Base-by-base conservation (phyloP, 2,113 vertebrate genomes). In the Larimichthys polyactis region DNA sequence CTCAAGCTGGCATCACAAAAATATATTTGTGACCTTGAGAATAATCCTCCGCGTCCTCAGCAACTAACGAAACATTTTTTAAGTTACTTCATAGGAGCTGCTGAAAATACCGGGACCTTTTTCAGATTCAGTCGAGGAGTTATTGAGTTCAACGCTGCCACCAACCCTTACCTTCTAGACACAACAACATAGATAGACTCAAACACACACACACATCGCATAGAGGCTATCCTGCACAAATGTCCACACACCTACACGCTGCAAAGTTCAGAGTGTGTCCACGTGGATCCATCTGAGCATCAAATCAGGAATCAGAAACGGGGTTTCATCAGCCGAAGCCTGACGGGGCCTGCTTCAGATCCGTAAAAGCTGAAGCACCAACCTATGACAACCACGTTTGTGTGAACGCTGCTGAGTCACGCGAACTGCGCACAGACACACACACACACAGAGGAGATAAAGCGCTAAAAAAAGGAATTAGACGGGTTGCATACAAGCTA, bases 321-420 rank as follows among this genome's bases (percentile, higher is more conserved):
- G 75, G 60, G 65, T 83, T 90, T 87, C 67, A 69, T 72, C 63
- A 62, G 20, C 11, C 59, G 6, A 7, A 75, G 67, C 51, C 65
- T 5, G 78, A 81, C 79, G 65, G 67, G 67, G 70, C 76, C 71
- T 16, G 60, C 40, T 78, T 81, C 55, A 62, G 54, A 72, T 62
- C 64, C 70, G 46, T 17, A 19, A 66, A 76, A 27, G 72, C 68
- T 62, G 70, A 48, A 20, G n/a, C 77, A 11, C 8, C 22, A 77
- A 87, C 71, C 78, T 80, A 29, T 57, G 62, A 72, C 74, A 44
- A 80, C 74, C 82, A 69, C 36, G 88, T 85, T 84, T 79, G 86
- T 79, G 66, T 82, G 84, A 85, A 52, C 77, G 3, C 80, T 74
- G 88, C 88, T 89, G 89, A 90, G 85, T 90, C 89, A 86, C 88